Conservation (phyloP, 1,140 invertebrate genomes). For the Anoplolepis gracilipes region DNA sequence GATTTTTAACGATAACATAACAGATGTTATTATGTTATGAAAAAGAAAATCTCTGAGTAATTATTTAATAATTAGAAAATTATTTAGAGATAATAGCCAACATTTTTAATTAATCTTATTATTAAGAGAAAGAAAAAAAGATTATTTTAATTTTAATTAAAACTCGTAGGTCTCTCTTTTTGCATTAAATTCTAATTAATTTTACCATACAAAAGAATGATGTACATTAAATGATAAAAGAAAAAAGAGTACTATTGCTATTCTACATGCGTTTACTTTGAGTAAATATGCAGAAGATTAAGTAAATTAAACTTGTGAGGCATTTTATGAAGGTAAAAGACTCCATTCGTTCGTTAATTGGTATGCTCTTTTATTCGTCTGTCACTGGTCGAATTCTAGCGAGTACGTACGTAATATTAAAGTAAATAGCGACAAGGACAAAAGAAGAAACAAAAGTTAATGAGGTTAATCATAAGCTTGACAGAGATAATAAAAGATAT, state of each 20-base stretch:
- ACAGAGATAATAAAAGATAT: not conserved
- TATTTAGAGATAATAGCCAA: not conserved
- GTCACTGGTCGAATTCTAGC: not conserved
- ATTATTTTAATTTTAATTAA: constrained; percentile 36
- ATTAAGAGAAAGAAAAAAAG: not conserved
- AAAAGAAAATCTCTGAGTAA: not conserved
- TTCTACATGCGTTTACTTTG: not conserved
- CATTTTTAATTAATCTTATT: constrained; percentile 27
- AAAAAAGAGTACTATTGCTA: not conserved
- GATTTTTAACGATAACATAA: not conserved
- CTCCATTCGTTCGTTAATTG: constrained; percentile 19
- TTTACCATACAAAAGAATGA: not conserved
- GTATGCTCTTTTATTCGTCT: not conserved
- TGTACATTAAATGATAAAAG: constrained; percentile 4
- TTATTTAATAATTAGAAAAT: not conserved
- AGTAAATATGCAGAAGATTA: constrained; percentile 25
- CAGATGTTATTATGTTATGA: not conserved
- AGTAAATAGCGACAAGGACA: not conserved
- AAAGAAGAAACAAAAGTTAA: not conserved
- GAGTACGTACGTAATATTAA: not conserved
- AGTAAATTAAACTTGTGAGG: constrained; percentile 31
- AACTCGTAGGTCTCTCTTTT: constrained; percentile 6
- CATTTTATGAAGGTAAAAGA: not conserved
- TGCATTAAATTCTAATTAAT: constrained; percentile 18
- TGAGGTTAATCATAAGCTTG: not conserved